Evolutionary conservation across 2,797 vertebrate species (phyloP).

Genomic region (Rachycentron canadum): DNA sequence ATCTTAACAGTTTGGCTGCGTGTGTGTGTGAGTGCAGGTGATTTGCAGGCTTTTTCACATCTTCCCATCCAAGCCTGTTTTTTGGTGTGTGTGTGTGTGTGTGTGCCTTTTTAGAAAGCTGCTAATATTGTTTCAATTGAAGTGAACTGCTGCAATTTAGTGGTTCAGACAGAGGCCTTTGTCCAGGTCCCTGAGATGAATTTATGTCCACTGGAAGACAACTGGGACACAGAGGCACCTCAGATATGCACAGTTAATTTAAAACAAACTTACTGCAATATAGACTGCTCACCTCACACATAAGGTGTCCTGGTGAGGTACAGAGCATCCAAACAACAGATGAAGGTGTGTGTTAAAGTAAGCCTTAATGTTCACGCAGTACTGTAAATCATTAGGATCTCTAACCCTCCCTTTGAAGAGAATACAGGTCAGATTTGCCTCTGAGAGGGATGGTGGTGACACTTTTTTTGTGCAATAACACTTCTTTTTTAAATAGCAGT

Average conservation of each 20-base stretch:
- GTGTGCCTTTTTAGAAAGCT: constrained; percentile 58
- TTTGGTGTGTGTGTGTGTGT: neutral
- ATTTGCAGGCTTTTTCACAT: constrained; percentile 10
- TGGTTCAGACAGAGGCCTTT: neutral
- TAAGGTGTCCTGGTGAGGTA: neutral
- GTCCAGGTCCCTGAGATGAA: neutral
- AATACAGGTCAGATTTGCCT: neutral
- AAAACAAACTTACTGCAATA: constrained; percentile 1
- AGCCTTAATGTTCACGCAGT: constrained; percentile 39
- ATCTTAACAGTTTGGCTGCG: constrained; percentile 3
- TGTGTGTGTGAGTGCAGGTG: neutral
- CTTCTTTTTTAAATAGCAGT: constrained; percentile 4
- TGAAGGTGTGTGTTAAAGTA: constrained; percentile 5
- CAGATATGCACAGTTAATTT: constrained; percentile 6
- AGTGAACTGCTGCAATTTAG: constrained; percentile 2
- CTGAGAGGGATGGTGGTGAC: constrained; percentile 9
- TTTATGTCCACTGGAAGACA: constrained; percentile 13
- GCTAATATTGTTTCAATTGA: constrained; percentile 42
- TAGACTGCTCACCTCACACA: neutral
- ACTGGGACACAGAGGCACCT: neutral
- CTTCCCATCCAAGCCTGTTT: neutral
- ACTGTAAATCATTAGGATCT: constrained; percentile 21
- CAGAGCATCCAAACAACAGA: neutral
- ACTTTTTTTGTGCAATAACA: constrained; percentile 54
- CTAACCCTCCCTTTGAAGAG: neutral